A percentile compares a stretch with the other conserved stretches of the same genome.
phyloP scores from a whole-genome alignment of 2,888 invertebrate genomes.

The Syritta pipiens region DNA sequence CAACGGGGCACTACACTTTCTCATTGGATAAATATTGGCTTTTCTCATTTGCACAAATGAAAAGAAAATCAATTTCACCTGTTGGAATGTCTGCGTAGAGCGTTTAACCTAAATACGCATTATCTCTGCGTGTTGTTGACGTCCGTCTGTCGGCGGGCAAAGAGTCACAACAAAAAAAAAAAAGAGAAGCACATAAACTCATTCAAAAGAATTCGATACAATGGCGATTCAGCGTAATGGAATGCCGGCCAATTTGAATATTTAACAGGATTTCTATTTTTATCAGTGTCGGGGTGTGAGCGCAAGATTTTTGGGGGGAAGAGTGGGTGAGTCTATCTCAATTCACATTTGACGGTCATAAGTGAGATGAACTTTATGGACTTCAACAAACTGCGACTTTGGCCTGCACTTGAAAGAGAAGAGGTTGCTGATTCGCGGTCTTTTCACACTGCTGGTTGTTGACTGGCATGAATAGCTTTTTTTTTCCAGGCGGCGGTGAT shows the following conservation, averaged over 20 bases:
- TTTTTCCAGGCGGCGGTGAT: too few species aligned
- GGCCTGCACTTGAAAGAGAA: too few species aligned
- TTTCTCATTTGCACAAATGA: conserved; percentile 78
- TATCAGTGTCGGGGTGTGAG: too few species aligned
- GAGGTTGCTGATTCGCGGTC: too few species aligned
- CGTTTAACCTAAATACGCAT: conserved; percentile 74
- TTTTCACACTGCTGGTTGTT: too few species aligned
- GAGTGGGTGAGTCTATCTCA: too few species aligned
- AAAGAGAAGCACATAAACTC: not conserved
- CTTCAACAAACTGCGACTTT: too few species aligned
- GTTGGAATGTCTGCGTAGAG: conserved; percentile 76
- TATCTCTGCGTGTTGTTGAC: conserved; percentile 24
- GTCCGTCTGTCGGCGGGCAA: not conserved
- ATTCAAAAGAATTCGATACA: not conserved
- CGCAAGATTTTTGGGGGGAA: too few species aligned
- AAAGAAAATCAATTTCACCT: conserved; percentile 79
- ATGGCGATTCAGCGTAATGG: conserved; percentile 11
- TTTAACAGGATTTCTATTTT: conserved; percentile 34
- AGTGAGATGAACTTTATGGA: too few species aligned
- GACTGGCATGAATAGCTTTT: too few species aligned
- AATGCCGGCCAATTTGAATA: conserved; percentile 33
- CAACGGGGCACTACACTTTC: conserved; percentile 54
- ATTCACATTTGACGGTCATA: too few species aligned
- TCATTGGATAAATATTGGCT: conserved; percentile 75
- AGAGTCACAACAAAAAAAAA: not conserved